A percentile compares a stretch with the other conserved stretches of the same genome.
Evolutionary conservation across 2,797 vertebrate species (phyloP).

Genomic region (Loriculus beryllinus): DNA sequence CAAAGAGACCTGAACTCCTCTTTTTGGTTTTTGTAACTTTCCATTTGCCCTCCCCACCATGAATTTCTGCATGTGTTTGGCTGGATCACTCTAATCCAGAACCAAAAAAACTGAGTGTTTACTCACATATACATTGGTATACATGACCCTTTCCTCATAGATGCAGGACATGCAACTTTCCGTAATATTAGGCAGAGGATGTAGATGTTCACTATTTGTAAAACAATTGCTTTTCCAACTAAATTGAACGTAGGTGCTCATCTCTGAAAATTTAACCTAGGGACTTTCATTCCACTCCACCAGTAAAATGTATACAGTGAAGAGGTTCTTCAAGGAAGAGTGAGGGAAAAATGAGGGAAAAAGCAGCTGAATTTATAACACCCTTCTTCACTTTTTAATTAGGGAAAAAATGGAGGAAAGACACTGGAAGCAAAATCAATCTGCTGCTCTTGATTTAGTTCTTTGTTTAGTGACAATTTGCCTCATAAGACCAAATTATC

Average conservation of each 20-base stretch:
- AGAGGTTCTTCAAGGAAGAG: neutral
- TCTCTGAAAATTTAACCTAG: neutral
- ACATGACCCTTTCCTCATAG: neutral
- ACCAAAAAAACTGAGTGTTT: neutral
- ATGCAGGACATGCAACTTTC: neutral
- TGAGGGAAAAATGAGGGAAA: neutral
- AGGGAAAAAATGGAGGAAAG: neutral
- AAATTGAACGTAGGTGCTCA: neutral
- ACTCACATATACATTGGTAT: neutral
- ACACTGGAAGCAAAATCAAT: conserved; percentile 47
- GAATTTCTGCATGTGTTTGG: neutral
- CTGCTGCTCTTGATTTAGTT: conserved; percentile 19
- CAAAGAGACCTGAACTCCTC: neutral
- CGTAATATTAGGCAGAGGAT: neutral
- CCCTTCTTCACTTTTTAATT: conserved; percentile 45
- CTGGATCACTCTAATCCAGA: neutral
- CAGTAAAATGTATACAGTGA: neutral
- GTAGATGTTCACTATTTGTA: neutral
- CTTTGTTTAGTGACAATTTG: conserved; percentile 40
- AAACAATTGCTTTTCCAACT: neutral
- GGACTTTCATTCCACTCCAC: neutral
- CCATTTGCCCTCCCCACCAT: neutral
- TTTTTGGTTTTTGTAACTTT: neutral
- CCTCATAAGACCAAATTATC: conserved; percentile 23
- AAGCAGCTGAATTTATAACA: conserved; percentile 24